Conservation (phyloP, 2,797 vertebrate species). For the Squalus acanthias region DNA sequence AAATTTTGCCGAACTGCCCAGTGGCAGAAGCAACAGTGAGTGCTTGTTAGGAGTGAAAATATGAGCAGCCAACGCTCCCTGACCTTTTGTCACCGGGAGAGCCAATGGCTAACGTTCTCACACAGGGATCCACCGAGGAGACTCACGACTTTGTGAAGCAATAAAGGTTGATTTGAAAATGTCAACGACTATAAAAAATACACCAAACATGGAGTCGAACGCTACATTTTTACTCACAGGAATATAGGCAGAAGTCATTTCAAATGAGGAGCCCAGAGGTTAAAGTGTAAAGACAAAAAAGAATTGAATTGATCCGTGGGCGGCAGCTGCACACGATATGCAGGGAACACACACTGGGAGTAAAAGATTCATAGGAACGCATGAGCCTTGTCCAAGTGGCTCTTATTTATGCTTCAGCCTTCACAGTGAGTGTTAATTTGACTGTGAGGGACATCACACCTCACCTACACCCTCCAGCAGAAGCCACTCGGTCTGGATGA, state of each 20-base stretch:
- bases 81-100: conserved; percentile 19
- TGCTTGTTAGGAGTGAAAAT: conserved; percentile 22
- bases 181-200: neutral
- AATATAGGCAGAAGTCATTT: neutral
- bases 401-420: neutral
- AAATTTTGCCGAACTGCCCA: neutral
- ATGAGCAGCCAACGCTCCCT: neutral
- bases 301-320: neutral
- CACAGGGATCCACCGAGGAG: neutral
- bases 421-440: neutral
- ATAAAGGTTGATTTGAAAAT: neutral
- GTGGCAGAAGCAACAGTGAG: neutral
- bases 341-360: neutral
- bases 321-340: too few relatives aligned
- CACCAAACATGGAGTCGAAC: neutral
- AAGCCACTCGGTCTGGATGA: neutral
- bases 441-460: neutral
- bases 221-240: neutral
- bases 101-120: neutral
- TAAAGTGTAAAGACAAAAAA: neutral
- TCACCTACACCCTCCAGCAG: neutral
- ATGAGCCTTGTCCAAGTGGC: neutral
- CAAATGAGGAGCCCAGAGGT: neutral
- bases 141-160: neutral
- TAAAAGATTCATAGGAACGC: neutral